phyloP scores from a whole-genome alignment of 2,888 invertebrate species.

The Drosophila buzzatii region DNA sequence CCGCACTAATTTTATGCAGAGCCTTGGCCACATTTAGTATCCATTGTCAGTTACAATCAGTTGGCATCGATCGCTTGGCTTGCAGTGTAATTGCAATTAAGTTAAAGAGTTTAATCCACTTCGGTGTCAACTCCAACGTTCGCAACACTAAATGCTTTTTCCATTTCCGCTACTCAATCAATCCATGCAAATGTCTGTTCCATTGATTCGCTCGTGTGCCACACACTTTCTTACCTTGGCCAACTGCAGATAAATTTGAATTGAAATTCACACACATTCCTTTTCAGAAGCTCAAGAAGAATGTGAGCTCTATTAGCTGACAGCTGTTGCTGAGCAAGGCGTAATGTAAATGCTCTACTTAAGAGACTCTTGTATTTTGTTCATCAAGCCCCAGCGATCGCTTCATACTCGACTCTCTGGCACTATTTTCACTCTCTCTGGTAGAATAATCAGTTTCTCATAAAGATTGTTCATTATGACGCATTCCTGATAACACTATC shows the following conservation, averaged over 20 bases:
- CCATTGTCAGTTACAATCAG: conserved; percentile 19
- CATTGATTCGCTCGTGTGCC: not conserved
- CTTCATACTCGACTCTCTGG: too few species aligned
- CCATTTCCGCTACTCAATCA: conserved; percentile 7
- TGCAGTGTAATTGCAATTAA: conserved; percentile 41
- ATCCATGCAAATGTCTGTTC: conserved; percentile 20
- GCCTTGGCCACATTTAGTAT: conserved; percentile 11
- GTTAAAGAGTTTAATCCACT: conserved; percentile 53
- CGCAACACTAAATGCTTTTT: not conserved
- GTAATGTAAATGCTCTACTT: too few species aligned
- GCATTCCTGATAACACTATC: too few species aligned
- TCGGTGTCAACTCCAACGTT: conserved; percentile 19
- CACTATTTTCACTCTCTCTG: too few species aligned
- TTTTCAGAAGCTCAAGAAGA: too few species aligned
- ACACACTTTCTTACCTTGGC: not conserved
- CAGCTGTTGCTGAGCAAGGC: too few species aligned
- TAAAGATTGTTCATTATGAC: too few species aligned
- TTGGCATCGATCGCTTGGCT: conserved; percentile 17
- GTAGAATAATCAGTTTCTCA: too few species aligned
- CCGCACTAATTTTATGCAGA: conserved; percentile 50
- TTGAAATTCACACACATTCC: too few species aligned
- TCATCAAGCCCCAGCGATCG: too few species aligned
- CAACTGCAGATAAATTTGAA: not conserved
- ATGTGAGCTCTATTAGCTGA: too few species aligned
- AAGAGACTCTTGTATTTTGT: too few species aligned